Evolutionary conservation across 23 tunicate genomes (phyloP).

Genomic region (Diplosoma virens): DNA sequence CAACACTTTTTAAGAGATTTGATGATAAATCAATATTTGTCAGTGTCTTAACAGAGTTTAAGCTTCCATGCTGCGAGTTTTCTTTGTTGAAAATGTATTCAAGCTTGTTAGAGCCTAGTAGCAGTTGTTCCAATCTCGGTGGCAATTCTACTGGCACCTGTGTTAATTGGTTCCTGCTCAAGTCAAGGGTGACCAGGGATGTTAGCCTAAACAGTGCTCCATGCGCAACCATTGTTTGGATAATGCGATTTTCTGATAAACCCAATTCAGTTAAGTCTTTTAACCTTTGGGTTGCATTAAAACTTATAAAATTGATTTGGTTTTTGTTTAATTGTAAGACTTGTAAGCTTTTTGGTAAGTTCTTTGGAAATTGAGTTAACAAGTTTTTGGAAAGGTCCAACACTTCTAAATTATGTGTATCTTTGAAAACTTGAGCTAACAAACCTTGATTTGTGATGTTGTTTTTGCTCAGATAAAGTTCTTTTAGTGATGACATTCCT

Average conservation of each 20-base stretch:
- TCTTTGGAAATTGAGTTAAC: constrained; percentile 44
- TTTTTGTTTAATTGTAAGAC: constrained; percentile 40
- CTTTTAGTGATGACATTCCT: constrained; percentile 30
- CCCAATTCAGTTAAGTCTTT: constrained; percentile 31
- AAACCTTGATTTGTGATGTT: constrained; percentile 77
- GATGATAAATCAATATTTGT: constrained; percentile 54
- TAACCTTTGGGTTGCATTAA: constrained; percentile 9
- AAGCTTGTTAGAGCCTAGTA: constrained; percentile 36
- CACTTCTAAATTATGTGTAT: constrained; percentile 28
- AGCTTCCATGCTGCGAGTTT: constrained; percentile 40
- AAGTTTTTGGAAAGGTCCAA: constrained; percentile 48
- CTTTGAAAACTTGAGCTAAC: constrained; percentile 49
- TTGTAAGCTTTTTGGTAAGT: constrained; percentile 39
- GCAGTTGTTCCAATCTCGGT: not conserved
- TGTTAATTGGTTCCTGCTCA: constrained; percentile 27
- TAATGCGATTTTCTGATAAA: constrained; percentile 37
- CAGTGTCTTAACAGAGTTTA: not conserved
- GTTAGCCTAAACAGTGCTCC: not conserved
- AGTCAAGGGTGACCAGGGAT: constrained; percentile 6
- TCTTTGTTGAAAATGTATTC: constrained; percentile 24
- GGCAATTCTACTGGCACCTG: constrained; percentile 50
- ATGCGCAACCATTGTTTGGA: not conserved
- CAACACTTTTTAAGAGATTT: constrained; percentile 59
- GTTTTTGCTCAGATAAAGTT: constrained; percentile 59
- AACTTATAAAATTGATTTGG: constrained; percentile 15